phyloP scores from a whole-genome alignment of 2,113 vertebrate species.

The Donacobius atricapilla region DNA sequence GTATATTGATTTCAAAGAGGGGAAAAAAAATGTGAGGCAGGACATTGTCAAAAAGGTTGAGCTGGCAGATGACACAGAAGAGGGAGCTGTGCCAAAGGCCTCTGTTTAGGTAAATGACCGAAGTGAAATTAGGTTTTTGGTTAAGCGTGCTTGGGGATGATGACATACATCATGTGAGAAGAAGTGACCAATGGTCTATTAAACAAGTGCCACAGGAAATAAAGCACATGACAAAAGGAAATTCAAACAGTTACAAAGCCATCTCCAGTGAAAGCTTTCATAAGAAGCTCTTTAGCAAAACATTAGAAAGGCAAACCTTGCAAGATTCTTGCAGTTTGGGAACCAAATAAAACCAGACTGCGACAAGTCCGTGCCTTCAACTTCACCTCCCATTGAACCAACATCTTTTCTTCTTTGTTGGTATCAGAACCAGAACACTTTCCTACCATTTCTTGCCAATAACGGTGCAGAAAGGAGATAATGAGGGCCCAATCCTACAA shows the following conservation, averaged over 20 bases:
- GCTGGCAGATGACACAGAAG: neutral
- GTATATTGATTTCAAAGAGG: neutral
- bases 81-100: neutral
- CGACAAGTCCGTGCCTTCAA: neutral
- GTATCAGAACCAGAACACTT: slow-evolving; percentile 6
- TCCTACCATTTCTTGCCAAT: slow-evolving; percentile 4
- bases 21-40: neutral
- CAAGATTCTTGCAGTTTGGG: neutral
- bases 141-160: neutral
- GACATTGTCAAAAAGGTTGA: neutral
- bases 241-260: neutral
- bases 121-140: neutral
- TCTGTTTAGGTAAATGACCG: neutral
- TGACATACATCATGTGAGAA: neutral
- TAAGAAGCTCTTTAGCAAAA: neutral
- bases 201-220: neutral
- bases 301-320: neutral
- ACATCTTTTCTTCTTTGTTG: neutral
- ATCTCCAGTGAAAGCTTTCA: fast-evolving
- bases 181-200: neutral
- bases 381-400: neutral
- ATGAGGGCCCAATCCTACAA: neutral
- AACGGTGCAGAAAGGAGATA: neutral
- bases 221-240: neutral
- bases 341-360: neutral